Base-by-base conservation (phyloP, 2,113 vertebrate genomes). In the Paramormyrops kingsleyae region DNA sequence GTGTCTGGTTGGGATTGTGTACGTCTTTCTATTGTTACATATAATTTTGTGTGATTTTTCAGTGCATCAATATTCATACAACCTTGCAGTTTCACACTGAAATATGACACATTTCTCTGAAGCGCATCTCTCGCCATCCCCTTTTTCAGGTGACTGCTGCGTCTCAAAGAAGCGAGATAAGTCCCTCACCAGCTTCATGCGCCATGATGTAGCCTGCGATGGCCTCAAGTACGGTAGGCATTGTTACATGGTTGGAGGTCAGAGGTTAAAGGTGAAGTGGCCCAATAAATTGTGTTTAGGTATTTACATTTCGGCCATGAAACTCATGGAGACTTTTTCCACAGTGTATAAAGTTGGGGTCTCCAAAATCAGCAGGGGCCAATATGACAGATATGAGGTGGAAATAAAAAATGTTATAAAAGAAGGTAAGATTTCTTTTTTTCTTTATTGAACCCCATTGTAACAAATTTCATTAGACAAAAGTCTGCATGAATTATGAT, bases 311-410 rank as follows among this genome's bases (percentile, higher is more conserved):
- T 50, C 31, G 19, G 46, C 24, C 44, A 86, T 46, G 46, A 47
- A 31, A 10, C 12, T 86, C 35, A 86, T 4, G 10, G 21, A 87
- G 13, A 27, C 13, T 53, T 53, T 0, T 92, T 5, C 88, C 92
- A 84, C 88, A 96, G 95, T 93, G 70, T 95, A 92, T 70, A 91
- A 94, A 93, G 95, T 95, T 46, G 93, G 92, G 90, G 93, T 96
- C 53, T 59, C 94, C 89, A 94, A 27, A 9, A 31, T 94, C 89
- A 93, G 0, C 53, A 87, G 90, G 88, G 94, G 94, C 86, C 95
- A 96, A 89, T 96, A 96, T 15, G 95, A 96, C 93, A 93, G 93
- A 90, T 96, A 95, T 2, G 94, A 96, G 87, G 53, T 96, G 94
- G 92, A 95, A 92, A 94, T 96, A 83, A 92, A 90, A 1, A 91